phyloP scores from a whole-genome alignment of 1,140 invertebrate species.

The Eurytemora carolleeae region DNA sequence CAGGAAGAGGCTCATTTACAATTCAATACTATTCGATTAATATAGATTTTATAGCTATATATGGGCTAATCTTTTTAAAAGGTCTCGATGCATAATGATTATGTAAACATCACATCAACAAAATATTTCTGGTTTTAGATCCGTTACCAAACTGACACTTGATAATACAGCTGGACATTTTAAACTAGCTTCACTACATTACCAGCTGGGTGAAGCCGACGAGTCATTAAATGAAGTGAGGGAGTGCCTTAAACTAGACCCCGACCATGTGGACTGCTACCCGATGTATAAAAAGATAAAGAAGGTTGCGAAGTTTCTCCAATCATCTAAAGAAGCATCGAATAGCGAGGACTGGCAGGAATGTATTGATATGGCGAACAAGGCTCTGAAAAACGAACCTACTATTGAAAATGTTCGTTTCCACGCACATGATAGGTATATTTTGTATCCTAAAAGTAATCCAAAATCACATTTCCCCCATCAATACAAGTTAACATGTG shows the following conservation, averaged over 20 bases:
- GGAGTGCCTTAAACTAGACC: constrained; percentile 92
- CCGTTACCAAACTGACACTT: constrained; percentile 64
- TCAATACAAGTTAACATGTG: background rate
- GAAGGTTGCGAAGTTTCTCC: constrained; percentile 71
- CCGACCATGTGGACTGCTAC: constrained; percentile 89
- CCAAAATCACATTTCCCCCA: background rate
- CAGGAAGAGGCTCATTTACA: too few species aligned
- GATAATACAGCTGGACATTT: constrained; percentile 79
- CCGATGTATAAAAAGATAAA: constrained; percentile 93
- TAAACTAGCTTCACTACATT: constrained; percentile 60
- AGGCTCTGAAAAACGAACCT: constrained; percentile 45
- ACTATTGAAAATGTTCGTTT: constrained; percentile 48
- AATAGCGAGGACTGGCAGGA: constrained; percentile 46
- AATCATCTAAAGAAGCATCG: constrained; percentile 44
- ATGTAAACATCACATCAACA: too few species aligned
- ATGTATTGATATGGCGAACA: constrained; percentile 51
- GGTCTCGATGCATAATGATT: too few species aligned
- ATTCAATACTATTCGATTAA: too few species aligned
- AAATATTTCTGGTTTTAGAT: too few species aligned
- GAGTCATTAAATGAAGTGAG: constrained; percentile 57
- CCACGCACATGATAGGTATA: constrained; percentile 39
- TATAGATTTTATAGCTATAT: too few species aligned
- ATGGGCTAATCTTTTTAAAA: too few species aligned
- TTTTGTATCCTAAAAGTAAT: too few species aligned
- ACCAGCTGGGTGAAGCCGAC: constrained; percentile 70